phyloP scores from a whole-genome alignment of 2,888 invertebrate genomes.

The Melanchra persicariae region DNA sequence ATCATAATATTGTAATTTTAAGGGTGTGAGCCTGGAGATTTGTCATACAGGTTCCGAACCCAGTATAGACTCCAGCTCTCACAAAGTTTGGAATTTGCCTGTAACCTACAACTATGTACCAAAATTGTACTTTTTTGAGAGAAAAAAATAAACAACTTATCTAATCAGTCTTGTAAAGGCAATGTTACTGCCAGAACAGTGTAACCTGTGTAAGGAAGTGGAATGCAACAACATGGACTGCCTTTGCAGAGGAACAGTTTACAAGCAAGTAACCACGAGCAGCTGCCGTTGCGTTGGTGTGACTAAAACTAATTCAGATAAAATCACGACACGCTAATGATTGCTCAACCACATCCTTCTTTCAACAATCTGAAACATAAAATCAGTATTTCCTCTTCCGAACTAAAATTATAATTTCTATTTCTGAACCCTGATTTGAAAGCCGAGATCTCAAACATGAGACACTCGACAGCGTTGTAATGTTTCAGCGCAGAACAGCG shows the following conservation, averaged over 20 bases:
- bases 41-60: no score
- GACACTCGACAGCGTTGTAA: constrained; percentile 60
- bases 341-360: constrained; percentile 39
- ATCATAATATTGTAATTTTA: no score
- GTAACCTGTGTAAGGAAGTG: constrained; percentile 1
- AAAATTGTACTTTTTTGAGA: no score
- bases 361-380: constrained; percentile 38
- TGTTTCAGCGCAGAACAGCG: constrained; percentile 62
- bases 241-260: background rate
- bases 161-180: background rate
- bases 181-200: background rate
- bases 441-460: constrained; percentile 54
- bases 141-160: no score
- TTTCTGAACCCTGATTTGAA: constrained; percentile 56
- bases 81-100: no score
- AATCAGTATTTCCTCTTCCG: constrained; percentile 45
- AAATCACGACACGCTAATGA: constrained; percentile 36
- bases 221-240: background rate
- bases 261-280: background rate
- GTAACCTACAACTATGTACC: no score
- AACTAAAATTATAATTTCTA: constrained; percentile 53
- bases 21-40: no score
- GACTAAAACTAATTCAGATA: constrained; percentile 27
- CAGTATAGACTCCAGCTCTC: no score
- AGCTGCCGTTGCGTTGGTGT: constrained; percentile 6